Evolutionary conservation across 2,113 vertebrate species (phyloP).

Genomic region (Todiramphus chloris): DNA sequence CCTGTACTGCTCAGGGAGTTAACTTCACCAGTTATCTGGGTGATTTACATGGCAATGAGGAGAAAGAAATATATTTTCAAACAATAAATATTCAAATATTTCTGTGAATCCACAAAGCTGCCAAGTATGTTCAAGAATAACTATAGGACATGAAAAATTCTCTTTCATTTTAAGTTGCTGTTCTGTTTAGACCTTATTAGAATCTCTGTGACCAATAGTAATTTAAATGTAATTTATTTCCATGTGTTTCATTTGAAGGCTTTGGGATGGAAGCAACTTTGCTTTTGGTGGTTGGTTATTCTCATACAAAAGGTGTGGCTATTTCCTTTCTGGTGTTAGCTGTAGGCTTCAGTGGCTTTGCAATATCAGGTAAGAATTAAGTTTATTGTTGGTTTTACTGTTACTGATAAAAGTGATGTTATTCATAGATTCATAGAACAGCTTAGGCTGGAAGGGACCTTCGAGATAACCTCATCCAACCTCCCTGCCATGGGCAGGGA

Average conservation of each 20-base stretch:
- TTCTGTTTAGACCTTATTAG: neutral
- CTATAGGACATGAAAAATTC: neutral
- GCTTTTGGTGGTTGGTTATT: constrained; percentile 94
- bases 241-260: constrained; percentile 73
- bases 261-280: constrained; percentile 98
- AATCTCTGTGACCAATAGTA: neutral
- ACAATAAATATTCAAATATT: neutral
- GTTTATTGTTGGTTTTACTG: neutral
- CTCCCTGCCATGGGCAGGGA: too few species aligned
- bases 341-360: constrained; percentile 97
- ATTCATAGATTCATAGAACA: neutral
- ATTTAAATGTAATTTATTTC: neutral
- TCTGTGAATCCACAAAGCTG: neutral
- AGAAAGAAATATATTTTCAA: neutral
- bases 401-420: neutral
- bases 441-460: too few species aligned
- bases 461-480: too few species aligned
- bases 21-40: neutral
- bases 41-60: neutral
- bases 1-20: neutral
- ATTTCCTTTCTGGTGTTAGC: constrained; percentile 96
- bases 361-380: constrained; percentile 90
- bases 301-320: constrained; percentile 91
- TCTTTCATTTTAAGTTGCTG: neutral
- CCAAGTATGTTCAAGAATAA: neutral